Evolutionary conservation across 1,140 invertebrate genomes (phyloP).

Genomic region (Homalodisca vitripennis): DNA sequence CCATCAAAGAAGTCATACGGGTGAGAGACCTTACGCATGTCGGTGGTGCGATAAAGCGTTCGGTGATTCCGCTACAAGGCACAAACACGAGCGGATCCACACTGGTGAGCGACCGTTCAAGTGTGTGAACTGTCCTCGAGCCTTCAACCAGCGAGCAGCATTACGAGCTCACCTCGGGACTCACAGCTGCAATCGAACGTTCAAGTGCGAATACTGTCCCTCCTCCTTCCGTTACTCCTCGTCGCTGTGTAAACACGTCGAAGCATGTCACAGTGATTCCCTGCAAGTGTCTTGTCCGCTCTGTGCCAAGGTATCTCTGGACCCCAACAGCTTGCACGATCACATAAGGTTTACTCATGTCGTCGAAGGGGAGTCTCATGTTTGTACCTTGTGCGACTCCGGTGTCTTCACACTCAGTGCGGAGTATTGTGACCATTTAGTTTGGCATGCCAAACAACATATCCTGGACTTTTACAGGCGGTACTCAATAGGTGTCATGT

Average conservation of each 20-base stretch:
- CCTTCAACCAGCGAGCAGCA: constrained; percentile 55
- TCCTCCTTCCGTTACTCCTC: constrained; percentile 37
- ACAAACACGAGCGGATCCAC: constrained; percentile 55
- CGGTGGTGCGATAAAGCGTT: constrained; percentile 74
- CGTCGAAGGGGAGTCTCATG: background rate
- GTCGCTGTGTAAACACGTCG: constrained; percentile 34
- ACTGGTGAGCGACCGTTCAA: constrained; percentile 58
- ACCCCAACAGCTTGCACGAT: constrained; percentile 25
- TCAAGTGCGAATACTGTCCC: constrained; percentile 36
- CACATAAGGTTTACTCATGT: constrained; percentile 36
- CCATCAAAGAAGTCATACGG: constrained; percentile 67
- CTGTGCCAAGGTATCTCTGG: constrained; percentile 26
- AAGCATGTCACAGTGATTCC: constrained; percentile 33
- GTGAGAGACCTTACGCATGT: constrained; percentile 74
- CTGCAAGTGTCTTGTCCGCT: constrained; percentile 33
- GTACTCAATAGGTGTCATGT: too few species aligned
- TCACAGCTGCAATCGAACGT: constrained; percentile 36
- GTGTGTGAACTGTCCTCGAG: constrained; percentile 60
- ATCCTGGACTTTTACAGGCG: too few species aligned
- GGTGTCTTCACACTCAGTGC: constrained; percentile 31
- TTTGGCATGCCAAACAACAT: constrained; percentile 37
- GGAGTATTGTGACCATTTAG: constrained; percentile 36
- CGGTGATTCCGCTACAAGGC: constrained; percentile 54
- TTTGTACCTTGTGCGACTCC: constrained; percentile 36
- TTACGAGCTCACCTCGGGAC: constrained; percentile 36